Conservation (phyloP, 2,888 invertebrate genomes). For the Colostygia pectinataria region DNA sequence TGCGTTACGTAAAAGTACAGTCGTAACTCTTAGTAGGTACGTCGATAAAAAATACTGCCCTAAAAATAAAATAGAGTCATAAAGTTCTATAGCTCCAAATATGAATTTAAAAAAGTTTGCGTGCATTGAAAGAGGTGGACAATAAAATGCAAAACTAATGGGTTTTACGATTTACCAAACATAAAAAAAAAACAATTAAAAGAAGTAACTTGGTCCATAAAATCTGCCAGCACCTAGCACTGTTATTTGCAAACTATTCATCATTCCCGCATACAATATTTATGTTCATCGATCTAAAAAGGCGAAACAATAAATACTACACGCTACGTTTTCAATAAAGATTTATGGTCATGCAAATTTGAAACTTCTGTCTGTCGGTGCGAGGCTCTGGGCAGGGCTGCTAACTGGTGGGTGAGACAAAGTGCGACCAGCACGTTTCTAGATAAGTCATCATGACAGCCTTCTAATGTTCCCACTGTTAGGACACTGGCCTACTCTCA, state of each 20-base stretch:
- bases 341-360: slow-evolving; percentile 68
- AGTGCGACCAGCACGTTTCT: no score
- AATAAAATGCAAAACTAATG: slow-evolving; percentile 6
- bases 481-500: no score
- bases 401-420: neutral
- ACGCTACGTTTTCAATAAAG: slow-evolving; percentile 53
- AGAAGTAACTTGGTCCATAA: slow-evolving; percentile 5
- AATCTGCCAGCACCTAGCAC: slow-evolving; percentile 9
- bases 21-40: no score
- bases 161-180: neutral
- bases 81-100: neutral
- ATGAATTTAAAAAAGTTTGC: slow-evolving; percentile 1
- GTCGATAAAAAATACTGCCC: no score
- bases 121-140: neutral
- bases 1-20: no score
- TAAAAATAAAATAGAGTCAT: no score
- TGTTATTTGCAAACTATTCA: slow-evolving; percentile 33
- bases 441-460: no score
- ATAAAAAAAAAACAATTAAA: neutral
- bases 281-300: slow-evolving; percentile 34
- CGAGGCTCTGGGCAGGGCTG: slow-evolving; percentile 8
- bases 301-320: slow-evolving; percentile 47
- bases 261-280: slow-evolving; percentile 41
- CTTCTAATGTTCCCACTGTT: no score
- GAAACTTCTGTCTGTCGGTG: slow-evolving; percentile 44